Conservation (phyloP, 1,140 invertebrate species). For the Drosophila kurseongensis region DNA sequence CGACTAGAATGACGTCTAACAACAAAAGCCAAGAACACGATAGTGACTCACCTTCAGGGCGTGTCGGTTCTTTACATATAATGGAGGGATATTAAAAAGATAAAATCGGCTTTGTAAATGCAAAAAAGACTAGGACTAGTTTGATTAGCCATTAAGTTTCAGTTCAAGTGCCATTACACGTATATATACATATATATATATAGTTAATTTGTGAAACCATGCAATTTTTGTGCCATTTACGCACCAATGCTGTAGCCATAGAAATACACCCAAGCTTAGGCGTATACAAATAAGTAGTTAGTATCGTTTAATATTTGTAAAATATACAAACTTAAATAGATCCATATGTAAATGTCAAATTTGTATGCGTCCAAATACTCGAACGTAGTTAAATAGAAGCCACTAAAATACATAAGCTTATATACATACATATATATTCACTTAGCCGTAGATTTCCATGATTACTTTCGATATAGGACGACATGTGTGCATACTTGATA, state of each 20-base stretch:
- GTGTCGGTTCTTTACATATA: not conserved
- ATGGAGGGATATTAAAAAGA: conserved; percentile 1
- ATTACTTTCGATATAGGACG: not conserved
- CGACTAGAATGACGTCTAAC: conserved; percentile 30
- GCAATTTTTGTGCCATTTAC: conserved; percentile 71
- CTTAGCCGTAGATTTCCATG: conserved; percentile 2
- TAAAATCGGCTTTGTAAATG: conserved; percentile 43
- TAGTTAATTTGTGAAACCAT: conserved; percentile 25
- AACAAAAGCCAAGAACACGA: not conserved
- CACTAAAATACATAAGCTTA: conserved; percentile 2
- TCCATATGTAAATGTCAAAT: conserved; percentile 14
- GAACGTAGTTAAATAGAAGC: conserved; percentile 2
- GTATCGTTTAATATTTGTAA: conserved; percentile 39
- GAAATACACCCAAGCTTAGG: conserved; percentile 40
- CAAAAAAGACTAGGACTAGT: conserved; percentile 2
- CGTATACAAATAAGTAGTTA: conserved; percentile 43
- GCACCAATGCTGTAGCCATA: conserved; percentile 68
- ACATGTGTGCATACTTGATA: conserved; percentile 1
- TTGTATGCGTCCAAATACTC: conserved; percentile 17
- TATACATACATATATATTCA: conserved; percentile 16
- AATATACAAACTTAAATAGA: conserved; percentile 25
- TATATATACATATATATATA: conserved; percentile 9
- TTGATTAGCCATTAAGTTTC: conserved; percentile 66
- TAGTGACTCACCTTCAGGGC: not conserved
- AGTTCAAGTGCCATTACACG: conserved; percentile 78